These are phyloP conservation scores for Eilema depressum DNA, from an alignment of 2,888 invertebrate genomes.

Conservation along the genomic window DNA sequence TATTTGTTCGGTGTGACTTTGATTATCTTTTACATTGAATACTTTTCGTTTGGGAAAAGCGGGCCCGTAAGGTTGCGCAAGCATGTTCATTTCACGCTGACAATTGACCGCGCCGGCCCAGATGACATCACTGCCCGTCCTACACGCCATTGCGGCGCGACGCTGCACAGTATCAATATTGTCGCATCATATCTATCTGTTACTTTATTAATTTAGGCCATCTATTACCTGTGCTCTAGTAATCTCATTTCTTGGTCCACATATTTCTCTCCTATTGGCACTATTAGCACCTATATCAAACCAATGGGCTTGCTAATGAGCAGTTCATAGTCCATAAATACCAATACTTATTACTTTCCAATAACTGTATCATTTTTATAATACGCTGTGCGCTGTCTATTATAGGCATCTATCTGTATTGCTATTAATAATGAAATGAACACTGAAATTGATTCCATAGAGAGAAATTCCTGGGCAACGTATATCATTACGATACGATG, in stretches of 20 bases:
- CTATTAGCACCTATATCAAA: background rate
- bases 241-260: conserved; percentile 46
- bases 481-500: background rate
- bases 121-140: conserved; percentile 69
- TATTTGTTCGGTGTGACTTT: conserved; percentile 19
- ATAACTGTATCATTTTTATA: no score
- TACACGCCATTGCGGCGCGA: conserved; percentile 37
- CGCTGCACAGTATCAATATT: conserved; percentile 49
- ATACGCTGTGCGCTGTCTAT: no score
- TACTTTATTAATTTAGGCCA: conserved; percentile 55
- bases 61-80: conserved; percentile 44
- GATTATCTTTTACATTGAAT: conserved; percentile 38
- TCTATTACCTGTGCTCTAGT: conserved; percentile 58
- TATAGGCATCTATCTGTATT: background rate
- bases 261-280: conserved; percentile 27
- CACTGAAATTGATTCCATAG: background rate
- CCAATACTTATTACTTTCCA: no score
- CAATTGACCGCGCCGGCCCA: conserved; percentile 70
- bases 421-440: background rate
- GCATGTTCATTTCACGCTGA: conserved; percentile 49
- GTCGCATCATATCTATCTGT: conserved; percentile 49
- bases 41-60: conserved; percentile 44
- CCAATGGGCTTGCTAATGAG: conserved; percentile 22
- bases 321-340: background rate
- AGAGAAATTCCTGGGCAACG: background rate